Evolutionary conservation across 2,888 invertebrate species (phyloP), one percentile per base, ranked within the genome.

Genomic region (Spisula subtruncata): DNA sequence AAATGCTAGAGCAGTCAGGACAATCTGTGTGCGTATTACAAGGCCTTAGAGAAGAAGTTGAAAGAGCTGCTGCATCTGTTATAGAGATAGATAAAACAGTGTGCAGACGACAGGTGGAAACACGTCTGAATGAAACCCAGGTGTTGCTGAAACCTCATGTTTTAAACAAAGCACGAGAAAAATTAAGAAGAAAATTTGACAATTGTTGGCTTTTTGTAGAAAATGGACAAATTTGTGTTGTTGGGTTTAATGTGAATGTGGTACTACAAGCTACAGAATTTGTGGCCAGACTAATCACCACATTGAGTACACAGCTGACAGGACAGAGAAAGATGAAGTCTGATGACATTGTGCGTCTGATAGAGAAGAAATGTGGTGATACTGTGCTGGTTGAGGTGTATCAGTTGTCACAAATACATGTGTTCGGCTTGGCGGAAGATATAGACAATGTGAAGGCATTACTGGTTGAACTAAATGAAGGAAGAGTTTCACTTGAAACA

Each of bases 1-100:
- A 60, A 60, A 60, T 60, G 60, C 60, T n/a, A 60, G 60, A 60
- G 20, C 20, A 60, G 60, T 60, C 60, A 60, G 60, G 25, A n/a
- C n/a, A 60, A n/a, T 20, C 60, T 60, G 60, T 20, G 25, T 60
- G 60, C 8, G n/a, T 20, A 25, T 25, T 60, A 25, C 25, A 20
- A n/a, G 60, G 60, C 8, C n/a, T n/a, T 60, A 6, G 6, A n/a
- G 25, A 20, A 60, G 60, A n/a, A 18, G 60, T 60, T 60, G 60
- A 25, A n/a, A 60, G 18, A 18, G 60, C 60, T 20, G 60, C n/a
- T n/a, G 14, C 60, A 60, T 20, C 25, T 60, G 25, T 60, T 5
- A 1, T n/a, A 1, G n/a, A 60, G n/a, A 60, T 60, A 1, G 60
- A n/a, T 20, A 60, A 60, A 8, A 14, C 14, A 20, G 6, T 60